Conservation (phyloP, 2,113 vertebrate genomes). For the Heteronetta atricapilla region DNA sequence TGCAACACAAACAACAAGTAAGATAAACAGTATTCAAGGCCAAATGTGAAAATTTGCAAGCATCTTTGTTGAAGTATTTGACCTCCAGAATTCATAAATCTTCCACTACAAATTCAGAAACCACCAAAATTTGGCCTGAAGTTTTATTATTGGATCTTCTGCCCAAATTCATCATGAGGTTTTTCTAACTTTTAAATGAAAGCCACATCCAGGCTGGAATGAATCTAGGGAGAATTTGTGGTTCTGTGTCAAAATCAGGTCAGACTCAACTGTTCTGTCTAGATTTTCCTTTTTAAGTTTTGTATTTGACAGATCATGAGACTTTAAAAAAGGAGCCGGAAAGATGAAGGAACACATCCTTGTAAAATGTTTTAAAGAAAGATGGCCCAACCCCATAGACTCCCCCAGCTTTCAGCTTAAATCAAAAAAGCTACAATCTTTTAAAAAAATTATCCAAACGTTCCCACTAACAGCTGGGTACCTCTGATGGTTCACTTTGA, state of each 20-base stretch:
- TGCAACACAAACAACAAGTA: background rate
- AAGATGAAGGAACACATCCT: background rate
- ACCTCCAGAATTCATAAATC: background rate
- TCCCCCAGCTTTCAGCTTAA: background rate
- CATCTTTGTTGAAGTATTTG: background rate
- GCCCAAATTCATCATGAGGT: background rate
- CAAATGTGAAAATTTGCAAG: background rate
- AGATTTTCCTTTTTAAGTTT: background rate
- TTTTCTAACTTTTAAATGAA: background rate
- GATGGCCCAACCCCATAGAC: background rate
- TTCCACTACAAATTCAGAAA: background rate
- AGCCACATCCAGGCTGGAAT: background rate
- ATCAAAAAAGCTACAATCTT: background rate
- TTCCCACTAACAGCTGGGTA: background rate
- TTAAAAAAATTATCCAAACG: background rate
- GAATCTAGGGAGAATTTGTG: background rate
- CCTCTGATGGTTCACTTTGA: background rate
- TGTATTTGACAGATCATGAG: background rate
- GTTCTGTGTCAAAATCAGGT: background rate
- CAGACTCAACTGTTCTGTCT: background rate
- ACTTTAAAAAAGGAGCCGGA: background rate
- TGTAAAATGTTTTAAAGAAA: background rate
- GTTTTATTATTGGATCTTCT: background rate
- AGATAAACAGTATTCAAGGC: background rate
- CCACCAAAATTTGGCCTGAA: background rate